Evolutionary conservation across 1,140 invertebrate genomes (phyloP), one percentile per base, ranked within the genome.

Genomic region (Trachelipus rathkii): DNA sequence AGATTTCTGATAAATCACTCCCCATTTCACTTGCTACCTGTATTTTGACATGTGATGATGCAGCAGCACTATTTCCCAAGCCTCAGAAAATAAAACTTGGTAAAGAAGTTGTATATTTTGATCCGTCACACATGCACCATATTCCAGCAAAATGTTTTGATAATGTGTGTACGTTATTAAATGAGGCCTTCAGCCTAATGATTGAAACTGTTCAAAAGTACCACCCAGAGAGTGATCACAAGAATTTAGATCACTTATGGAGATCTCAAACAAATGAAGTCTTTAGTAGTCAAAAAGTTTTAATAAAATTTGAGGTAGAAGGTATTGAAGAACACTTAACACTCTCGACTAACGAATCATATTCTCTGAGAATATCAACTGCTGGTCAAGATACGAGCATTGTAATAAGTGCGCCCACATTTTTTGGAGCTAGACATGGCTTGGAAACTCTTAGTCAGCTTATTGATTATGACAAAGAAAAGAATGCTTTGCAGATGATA

Each of bases 371-470:
- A 24, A 75, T 75, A 13, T 4, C 13, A 3, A 44, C 73, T 33
- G 3, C 19, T 21, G 24, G 23, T 44, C 10, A 24, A 13, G 24
- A 44, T n/a, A 44, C 74, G n/a, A 50, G 24, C 68, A 90, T 88
- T 0, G 87, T 87, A 0, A 89, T 95, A 10, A 85, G 79, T 0
- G 89, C 90, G 0, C 81, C 83, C 0, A 83, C 82, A 1, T 84
- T 82, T 77, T 84, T 84, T 75, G 84, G 84, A 10, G 83, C 83
- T 13, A 81, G 84, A 21, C 83, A 84, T 72, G 84, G 82, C 69
- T 76, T 84, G 15, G 84, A 84, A 76, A 84, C 84, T 4, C 77
- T 84, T 11, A 80, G 78, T 66, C 84, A 84, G 75, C 80, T 84
- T 21, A 82, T 84, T 69, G 81, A 74, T 15, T 82, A 77, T 75